These are phyloP conservation scores for Caenorhabditis brenneri DNA, from an alignment of 1,140 invertebrate genomes.

Conservation along the genomic window DNA sequence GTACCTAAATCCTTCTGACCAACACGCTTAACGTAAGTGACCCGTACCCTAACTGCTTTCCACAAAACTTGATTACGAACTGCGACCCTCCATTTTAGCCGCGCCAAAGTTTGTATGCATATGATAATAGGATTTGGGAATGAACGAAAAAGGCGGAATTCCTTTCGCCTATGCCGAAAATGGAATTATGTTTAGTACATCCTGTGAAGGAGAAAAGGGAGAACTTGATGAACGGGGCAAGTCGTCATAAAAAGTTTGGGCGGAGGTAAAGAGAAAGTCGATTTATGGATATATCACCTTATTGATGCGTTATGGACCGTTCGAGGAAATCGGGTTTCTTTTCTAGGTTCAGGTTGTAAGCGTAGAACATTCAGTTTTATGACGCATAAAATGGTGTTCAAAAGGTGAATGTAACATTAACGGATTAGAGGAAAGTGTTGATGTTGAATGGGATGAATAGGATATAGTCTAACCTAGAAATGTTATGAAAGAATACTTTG, in stretches of 20 bases:
- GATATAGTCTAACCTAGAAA: too few species aligned
- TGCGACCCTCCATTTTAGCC: not conserved
- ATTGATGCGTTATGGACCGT: constrained; percentile 16
- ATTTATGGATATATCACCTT: constrained; percentile 34
- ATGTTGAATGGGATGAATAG: not conserved
- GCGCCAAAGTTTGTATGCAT: constrained; percentile 35
- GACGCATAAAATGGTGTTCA: not conserved
- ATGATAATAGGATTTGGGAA: constrained; percentile 33
- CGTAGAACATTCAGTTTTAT: not conserved
- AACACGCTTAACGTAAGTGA: constrained; percentile 40
- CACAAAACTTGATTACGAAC: constrained; percentile 28
- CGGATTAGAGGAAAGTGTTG: not conserved
- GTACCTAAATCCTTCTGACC: constrained; percentile 33
- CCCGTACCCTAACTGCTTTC: not conserved
- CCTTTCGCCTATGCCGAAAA: constrained; percentile 17
- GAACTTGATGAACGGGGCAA: constrained; percentile 24
- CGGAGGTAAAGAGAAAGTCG: constrained; percentile 1
- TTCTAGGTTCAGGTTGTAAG: not conserved
- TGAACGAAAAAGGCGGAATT: constrained; percentile 24
- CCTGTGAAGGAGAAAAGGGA: not conserved
- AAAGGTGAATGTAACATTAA: not conserved
- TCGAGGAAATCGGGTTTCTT: not conserved
- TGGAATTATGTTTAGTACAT: constrained; percentile 41
- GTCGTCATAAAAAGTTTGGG: constrained; percentile 10
- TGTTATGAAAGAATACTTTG: too few species aligned